Conservation (phyloP, 2,888 invertebrate species). For the Thymelicus sylvestris region DNA sequence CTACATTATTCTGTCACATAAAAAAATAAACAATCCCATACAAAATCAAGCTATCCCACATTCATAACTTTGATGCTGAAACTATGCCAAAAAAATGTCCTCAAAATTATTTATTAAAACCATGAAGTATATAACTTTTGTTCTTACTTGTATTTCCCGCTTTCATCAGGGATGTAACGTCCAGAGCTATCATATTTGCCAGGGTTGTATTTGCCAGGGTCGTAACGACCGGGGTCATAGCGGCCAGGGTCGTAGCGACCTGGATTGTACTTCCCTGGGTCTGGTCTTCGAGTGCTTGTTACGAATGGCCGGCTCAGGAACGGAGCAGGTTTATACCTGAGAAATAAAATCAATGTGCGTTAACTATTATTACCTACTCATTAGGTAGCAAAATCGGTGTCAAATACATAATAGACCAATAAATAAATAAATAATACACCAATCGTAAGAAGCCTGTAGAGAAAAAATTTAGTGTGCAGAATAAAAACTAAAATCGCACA, state of each 20-base stretch:
- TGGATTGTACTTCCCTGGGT: slow-evolving; percentile 40
- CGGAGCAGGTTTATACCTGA: slow-evolving; percentile 52
- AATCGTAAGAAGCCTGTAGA: no score
- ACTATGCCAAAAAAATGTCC: no score
- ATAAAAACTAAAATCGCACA: no score
- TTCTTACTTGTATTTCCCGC: slow-evolving; percentile 48
- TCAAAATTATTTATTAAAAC: not conserved
- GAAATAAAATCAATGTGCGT: slow-evolving; percentile 17
- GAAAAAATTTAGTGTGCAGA: no score
- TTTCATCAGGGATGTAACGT: slow-evolving; percentile 45
- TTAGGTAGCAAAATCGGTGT: no score
- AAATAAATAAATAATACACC: not conserved
- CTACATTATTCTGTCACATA: no score
- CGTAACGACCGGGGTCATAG: slow-evolving; percentile 44
- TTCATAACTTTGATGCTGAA: no score
- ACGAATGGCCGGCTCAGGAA: slow-evolving; percentile 41
- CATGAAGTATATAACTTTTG: not conserved
- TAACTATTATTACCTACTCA: no score
- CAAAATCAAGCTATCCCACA: no score
- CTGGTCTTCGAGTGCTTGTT: slow-evolving; percentile 46
- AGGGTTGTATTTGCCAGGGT: slow-evolving; percentile 43
- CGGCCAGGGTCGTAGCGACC: slow-evolving; percentile 38
- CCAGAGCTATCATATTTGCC: slow-evolving; percentile 46
- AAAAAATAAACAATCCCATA: no score
- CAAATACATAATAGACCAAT: not conserved